Evolutionary conservation across 2,888 invertebrate genomes (phyloP).

Genomic region (Helleia helle): DNA sequence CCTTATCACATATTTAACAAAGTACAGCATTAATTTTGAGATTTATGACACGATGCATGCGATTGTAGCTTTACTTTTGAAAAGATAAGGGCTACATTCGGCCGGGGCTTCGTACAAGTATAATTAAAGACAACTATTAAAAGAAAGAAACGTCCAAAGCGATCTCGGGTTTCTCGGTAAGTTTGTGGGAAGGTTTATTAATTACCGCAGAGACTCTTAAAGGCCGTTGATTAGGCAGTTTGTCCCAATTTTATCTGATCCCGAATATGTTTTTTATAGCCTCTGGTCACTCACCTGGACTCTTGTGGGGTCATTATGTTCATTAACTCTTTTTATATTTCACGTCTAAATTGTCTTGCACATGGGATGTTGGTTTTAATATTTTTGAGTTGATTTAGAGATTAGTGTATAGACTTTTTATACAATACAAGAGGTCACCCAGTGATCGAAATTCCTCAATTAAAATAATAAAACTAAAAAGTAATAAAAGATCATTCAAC

Average conservation of each 20-base stretch:
- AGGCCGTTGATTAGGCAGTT: constrained; percentile 21
- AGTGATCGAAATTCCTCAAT: too few relatives aligned
- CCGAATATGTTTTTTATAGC: constrained; percentile 10
- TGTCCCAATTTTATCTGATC: constrained; percentile 23
- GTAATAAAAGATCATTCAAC: too few relatives aligned
- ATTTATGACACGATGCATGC: constrained; percentile 11
- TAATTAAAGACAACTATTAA: constrained; percentile 33
- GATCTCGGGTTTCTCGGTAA: constrained; percentile 27
- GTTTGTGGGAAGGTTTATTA: constrained; percentile 34
- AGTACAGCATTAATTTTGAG: constrained; percentile 15
- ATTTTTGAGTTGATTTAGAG: constrained; percentile 3
- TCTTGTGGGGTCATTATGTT: constrained; percentile 8
- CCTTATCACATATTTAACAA: constrained; percentile 12
- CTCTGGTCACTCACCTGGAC: constrained; percentile 11
- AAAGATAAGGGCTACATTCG: constrained; percentile 17
- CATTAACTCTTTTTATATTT: constrained; percentile 8
- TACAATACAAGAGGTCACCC: too few relatives aligned
- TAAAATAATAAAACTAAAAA: too few relatives aligned
- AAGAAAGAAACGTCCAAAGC: constrained; percentile 26
- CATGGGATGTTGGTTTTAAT: too few relatives aligned
- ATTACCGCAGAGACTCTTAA: constrained; percentile 25
- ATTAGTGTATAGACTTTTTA: neutral
- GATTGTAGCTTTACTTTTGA: constrained; percentile 11
- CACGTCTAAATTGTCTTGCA: constrained; percentile 5
- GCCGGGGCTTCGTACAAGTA: constrained; percentile 16